These are phyloP conservation scores for Copsychus sechellarum DNA, from an alignment of 2,113 vertebrate genomes.

Conservation along the genomic window DNA sequence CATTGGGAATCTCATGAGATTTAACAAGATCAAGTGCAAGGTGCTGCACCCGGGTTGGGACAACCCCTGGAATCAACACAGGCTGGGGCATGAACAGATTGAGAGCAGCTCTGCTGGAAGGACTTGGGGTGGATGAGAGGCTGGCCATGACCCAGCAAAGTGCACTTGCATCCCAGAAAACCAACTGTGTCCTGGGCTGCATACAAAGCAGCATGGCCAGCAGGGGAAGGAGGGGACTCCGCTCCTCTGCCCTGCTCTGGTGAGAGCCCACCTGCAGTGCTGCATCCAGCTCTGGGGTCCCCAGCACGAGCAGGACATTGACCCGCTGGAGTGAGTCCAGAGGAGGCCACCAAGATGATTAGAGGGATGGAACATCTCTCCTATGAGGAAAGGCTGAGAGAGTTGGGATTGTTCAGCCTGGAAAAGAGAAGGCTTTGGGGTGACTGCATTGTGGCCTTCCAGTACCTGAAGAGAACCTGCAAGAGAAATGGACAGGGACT, in stretches of 20 bases:
- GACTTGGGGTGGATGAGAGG: not conserved
- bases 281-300: not conserved
- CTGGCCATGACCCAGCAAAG: no score
- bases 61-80: not conserved
- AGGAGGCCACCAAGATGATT: not conserved
- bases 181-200: not conserved
- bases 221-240: not conserved
- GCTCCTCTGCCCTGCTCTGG: no score
- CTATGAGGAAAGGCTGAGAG: not conserved
- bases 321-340: not conserved
- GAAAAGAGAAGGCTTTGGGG: not conserved
- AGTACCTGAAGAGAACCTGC: not conserved
- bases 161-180: not conserved
- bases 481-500: not conserved
- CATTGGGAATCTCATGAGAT: not conserved
- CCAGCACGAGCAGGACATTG: not conserved
- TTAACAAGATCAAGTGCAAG: not conserved
- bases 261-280: not conserved
- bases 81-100: not conserved
- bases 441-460: not conserved
- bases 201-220: not conserved
- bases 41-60: not conserved
- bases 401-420: not conserved
- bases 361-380: not conserved
- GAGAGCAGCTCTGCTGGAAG: not conserved